Evolutionary conservation across 23 tunicate genomes (phyloP).

Genomic region (Oikopleura vanhoeffeni): DNA sequence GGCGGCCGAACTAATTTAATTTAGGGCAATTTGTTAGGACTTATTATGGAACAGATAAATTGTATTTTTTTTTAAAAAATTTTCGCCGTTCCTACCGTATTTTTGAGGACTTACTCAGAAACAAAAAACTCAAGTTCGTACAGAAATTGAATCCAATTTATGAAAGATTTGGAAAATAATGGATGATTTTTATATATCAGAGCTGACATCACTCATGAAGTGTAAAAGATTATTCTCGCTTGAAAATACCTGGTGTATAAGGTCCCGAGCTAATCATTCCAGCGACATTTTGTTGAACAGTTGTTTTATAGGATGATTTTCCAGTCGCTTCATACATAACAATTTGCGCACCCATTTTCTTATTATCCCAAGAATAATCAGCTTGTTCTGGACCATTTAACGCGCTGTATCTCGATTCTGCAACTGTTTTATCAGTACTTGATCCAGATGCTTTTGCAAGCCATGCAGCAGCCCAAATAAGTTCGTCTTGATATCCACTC

Average conservation of each 20-base stretch:
- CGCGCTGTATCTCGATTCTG: background rate
- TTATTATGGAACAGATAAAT: too few species aligned
- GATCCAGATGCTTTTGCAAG: background rate
- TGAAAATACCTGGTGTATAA: background rate
- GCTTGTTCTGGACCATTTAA: background rate
- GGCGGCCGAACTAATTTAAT: too few species aligned
- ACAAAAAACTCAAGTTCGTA: too few species aligned
- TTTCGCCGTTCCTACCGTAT: too few species aligned
- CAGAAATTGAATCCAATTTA: too few species aligned
- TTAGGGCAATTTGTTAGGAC: too few species aligned
- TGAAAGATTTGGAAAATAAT: too few species aligned
- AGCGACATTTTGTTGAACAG: background rate
- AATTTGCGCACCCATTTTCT: slow-evolving; percentile 7
- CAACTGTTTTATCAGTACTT: background rate
- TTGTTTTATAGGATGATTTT: background rate
- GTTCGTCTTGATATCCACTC: background rate
- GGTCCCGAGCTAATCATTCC: background rate
- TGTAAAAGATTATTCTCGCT: too few species aligned
- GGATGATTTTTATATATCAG: too few species aligned
- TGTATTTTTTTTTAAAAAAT: too few species aligned
- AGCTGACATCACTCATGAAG: too few species aligned
- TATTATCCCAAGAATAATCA: slow-evolving; percentile 4
- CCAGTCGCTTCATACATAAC: background rate
- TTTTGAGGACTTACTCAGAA: too few species aligned
- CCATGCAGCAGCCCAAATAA: slow-evolving; percentile 11